These are phyloP conservation scores for Paelopatides confundens DNA, from an alignment of 53 echinoderm and acorn worm species.

Conservation along the genomic window DNA sequence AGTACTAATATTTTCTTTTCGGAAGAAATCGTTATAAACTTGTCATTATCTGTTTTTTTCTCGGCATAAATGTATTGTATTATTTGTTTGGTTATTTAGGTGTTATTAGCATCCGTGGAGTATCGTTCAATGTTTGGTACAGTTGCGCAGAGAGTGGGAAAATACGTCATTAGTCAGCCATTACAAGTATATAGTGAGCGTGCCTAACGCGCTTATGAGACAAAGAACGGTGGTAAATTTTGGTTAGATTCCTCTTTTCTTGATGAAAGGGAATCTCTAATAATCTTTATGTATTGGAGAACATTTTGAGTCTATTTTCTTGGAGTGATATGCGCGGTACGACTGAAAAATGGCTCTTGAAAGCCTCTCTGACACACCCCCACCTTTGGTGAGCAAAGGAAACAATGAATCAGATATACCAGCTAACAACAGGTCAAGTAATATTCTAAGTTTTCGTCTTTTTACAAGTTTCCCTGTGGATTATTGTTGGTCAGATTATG, in stretches of 20 bases:
- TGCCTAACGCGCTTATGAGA: slow-evolving; percentile 19
- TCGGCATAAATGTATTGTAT: no score
- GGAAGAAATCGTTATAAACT: no score
- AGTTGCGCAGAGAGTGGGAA: neutral
- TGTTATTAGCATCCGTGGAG: neutral
- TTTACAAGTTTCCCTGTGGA: slow-evolving; percentile 48
- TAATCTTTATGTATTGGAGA: slow-evolving; percentile 85
- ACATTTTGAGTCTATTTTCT: slow-evolving; percentile 49
- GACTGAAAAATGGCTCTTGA: slow-evolving; percentile 99
- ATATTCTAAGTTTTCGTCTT: slow-evolving; percentile 59
- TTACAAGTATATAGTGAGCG: slow-evolving; percentile 1
- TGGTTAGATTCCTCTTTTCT: slow-evolving; percentile 22
- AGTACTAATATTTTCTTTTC: no score
- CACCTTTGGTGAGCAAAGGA: slow-evolving; percentile 99
- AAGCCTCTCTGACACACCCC: slow-evolving; percentile 99
- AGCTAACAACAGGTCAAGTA: slow-evolving; percentile 55
- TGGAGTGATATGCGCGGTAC: slow-evolving; percentile 58
- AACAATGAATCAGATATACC: slow-evolving; percentile 83
- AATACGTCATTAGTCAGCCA: slow-evolving; percentile 27
- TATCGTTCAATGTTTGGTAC: neutral
- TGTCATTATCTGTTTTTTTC: no score
- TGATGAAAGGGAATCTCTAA: neutral
- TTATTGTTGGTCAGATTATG: slow-evolving; percentile 19
- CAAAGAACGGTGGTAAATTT: slow-evolving; percentile 36
- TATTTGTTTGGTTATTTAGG: no score